Evolutionary conservation across 1,140 invertebrate species (phyloP).

Genomic region (Oryctes rhinoceros): DNA sequence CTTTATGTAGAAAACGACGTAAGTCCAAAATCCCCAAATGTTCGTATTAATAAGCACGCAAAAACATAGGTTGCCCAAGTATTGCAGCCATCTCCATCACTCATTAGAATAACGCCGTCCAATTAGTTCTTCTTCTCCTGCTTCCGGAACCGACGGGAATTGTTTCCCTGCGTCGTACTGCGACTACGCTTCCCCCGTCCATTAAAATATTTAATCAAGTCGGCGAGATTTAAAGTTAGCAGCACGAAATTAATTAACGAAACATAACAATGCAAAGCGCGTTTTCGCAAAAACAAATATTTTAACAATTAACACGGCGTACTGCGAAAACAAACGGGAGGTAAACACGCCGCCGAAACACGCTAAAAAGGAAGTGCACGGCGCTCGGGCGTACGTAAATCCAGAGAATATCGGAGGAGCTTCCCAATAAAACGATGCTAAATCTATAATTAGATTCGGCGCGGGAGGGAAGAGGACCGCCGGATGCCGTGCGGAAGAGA

Average conservation of each 20-base stretch:
- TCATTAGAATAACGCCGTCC: too few species aligned
- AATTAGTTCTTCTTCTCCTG: too few species aligned
- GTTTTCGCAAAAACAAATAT: slow-evolving; percentile 18
- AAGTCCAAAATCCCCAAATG: too few species aligned
- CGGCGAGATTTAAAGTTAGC: neutral
- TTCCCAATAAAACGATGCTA: neutral
- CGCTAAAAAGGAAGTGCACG: neutral
- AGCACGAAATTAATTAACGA: slow-evolving; percentile 26
- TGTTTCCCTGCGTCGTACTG: neutral
- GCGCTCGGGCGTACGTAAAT: neutral
- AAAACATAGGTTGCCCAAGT: too few species aligned
- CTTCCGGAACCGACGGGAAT: too few species aligned
- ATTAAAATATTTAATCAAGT: slow-evolving; percentile 1
- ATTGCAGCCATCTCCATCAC: too few species aligned
- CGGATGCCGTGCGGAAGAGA: neutral
- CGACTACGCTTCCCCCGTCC: neutral
- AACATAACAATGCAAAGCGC: slow-evolving; percentile 9
- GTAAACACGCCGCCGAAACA: neutral
- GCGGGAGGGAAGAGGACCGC: neutral
- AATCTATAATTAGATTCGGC: slow-evolving; percentile 7
- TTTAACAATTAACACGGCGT: slow-evolving; percentile 10
- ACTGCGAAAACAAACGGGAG: slow-evolving; percentile 2
- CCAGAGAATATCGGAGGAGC: neutral
- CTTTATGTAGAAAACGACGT: too few species aligned
- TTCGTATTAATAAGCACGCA: too few species aligned